Base-by-base conservation (phyloP, 2,797 vertebrate genomes). In the Cichlasoma orientale region DNA sequence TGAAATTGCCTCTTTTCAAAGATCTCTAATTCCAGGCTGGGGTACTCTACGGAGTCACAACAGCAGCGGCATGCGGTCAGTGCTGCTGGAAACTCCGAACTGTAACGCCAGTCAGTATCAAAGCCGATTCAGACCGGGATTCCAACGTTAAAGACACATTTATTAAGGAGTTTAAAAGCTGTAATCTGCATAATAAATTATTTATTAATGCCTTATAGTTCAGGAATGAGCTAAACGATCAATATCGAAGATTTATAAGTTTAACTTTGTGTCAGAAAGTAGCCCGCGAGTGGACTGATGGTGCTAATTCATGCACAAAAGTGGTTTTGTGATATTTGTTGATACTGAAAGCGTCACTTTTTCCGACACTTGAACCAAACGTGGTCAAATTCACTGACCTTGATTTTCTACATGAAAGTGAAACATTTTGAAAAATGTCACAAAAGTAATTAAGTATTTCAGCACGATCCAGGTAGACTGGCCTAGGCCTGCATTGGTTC, bases 1-100 rank as follows among this genome's bases (percentile, higher is more conserved):
- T 90, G 73, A 92, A 92, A 93, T 92, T 82, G 88, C 80, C 81
- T 91, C 82, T 88, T 94, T 94, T 93, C 88, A 90, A 72, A 93
- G 85, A 87, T 88, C 78, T 79, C 38, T 80, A 85, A 88, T 83
- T 87, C 89, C 90, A 18, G 61, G 14, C 63, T 5, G 75, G 73
- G 78, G 73, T 79, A 72, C 72, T 55, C 75, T 10, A 7, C 56
- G 25, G 44, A 78, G 79, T 74, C 58, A 53, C 18, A 5, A 33
- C n/a, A 3, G 52, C 79, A 1, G 55, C 38, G 10, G 84, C 77
- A 27, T 9, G 19, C 56, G 86, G 90, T 84, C 86, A 50, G 19
- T 2, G 56, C 55, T 33, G 38, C 53, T 13, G 66, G 57, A 80
- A 41, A 56, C 70, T 53, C 69, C 68, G 73, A 89, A 86, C 90